Evolutionary conservation across 2,113 vertebrate species (phyloP), one percentile per base, ranked within the genome.

Genomic region (Sporophila hypoxantha): DNA sequence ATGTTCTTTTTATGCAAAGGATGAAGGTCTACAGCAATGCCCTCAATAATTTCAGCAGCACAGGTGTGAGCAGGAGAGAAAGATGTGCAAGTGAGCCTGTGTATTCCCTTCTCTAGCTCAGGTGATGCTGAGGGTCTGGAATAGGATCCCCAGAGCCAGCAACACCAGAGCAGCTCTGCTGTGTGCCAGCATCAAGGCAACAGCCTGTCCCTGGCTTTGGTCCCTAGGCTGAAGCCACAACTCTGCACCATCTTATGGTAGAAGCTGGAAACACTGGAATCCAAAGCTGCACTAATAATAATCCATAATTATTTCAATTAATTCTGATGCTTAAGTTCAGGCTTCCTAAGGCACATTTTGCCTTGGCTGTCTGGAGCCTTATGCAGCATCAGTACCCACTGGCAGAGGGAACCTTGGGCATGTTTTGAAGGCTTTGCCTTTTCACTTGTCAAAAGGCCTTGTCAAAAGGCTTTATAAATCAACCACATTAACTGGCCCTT

Each of bases 391-490:
- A 36, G 60, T 34, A 46, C 60, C 70, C 5, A 16, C 85, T 91
- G 90, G 70, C 82, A 83, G 64, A 61, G 46, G 65, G 66, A 78
- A 62, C 69, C 46, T 46, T 44, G 25, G 76, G 89, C 71, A 21
- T 55, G 19, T 42, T 85, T 69, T 76, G 64, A 81, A 94, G 70
- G 81, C 60, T 89, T 79, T 81, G 44, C 60, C 60, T 87, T 82
- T 81, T 65, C 64, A 66, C 42, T 57, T 57, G n/a, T 57, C n/a
- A 34, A 56, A 56, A n/a, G 30, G 30, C 53, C 47, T 83, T 87
- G 62, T 85, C 83, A 65, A 88, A 93, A 86, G 67, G 30, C 44
- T 92, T 84, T 88, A 82, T 74, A 94, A 91, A 90, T 86, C 88
- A 78, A 49, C 52, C 37, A 25, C 3, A 0, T 56, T 91, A 92